These are phyloP conservation scores for Drosophila antonietae DNA, from an alignment of 2,888 invertebrate species.

Conservation along the genomic window DNA sequence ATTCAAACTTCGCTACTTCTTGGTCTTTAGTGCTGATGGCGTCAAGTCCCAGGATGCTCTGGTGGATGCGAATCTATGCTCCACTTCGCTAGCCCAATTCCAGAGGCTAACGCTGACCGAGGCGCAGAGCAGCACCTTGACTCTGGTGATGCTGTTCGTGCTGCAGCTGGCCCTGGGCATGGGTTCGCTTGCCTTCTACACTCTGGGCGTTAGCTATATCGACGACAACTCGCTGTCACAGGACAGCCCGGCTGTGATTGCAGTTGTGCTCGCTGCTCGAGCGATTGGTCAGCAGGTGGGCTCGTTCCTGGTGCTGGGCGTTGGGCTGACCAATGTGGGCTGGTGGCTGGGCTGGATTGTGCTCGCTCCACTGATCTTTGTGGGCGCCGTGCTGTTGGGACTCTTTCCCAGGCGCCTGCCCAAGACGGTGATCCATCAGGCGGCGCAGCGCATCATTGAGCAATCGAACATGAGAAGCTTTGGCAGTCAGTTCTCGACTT, in stretches of 20 bases:
- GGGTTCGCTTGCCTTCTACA: slow-evolving; percentile 85
- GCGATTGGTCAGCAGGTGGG: slow-evolving; percentile 84
- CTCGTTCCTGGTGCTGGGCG: slow-evolving; percentile 81
- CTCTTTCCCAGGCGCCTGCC: slow-evolving; percentile 87
- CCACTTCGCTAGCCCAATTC: slow-evolving; percentile 56
- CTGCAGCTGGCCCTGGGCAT: slow-evolving; percentile 85
- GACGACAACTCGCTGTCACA: slow-evolving; percentile 87
- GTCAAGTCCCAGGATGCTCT: slow-evolving; percentile 38
- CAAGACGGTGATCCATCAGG: slow-evolving; percentile 86
- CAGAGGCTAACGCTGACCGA: slow-evolving; percentile 64
- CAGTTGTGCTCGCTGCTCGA: slow-evolving; percentile 81
- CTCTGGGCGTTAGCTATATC: slow-evolving; percentile 87
- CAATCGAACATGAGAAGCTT: slow-evolving; percentile 71
- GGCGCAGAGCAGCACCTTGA: slow-evolving; percentile 81
- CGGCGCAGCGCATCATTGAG: slow-evolving; percentile 86
- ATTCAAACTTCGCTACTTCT: neutral
- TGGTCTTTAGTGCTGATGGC: slow-evolving; percentile 58
- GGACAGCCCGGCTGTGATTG: slow-evolving; percentile 85
- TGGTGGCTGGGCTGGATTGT: slow-evolving; percentile 86
- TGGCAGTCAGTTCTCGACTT: slow-evolving; percentile 80
- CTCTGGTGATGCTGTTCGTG: slow-evolving; percentile 85
- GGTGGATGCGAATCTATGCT: slow-evolving; percentile 70
- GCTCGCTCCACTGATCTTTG: slow-evolving; percentile 84
- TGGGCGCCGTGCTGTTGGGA: slow-evolving; percentile 85
- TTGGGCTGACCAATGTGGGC: slow-evolving; percentile 72